Conservation (phyloP, 2,888 invertebrate species). For the Platerodrilus igneus region DNA sequence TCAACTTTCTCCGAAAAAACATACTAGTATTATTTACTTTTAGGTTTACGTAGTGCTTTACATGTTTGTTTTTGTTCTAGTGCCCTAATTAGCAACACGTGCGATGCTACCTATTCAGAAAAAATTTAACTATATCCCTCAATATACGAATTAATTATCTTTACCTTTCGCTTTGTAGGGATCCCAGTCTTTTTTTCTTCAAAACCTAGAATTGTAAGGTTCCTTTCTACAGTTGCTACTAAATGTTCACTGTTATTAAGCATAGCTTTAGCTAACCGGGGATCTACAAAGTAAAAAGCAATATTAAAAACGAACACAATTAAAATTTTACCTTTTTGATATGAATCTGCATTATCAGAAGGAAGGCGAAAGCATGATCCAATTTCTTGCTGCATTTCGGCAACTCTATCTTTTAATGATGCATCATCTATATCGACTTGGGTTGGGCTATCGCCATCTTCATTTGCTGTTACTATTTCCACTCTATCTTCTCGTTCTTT, state of each 20-base stretch:
- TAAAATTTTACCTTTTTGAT: conserved; percentile 15
- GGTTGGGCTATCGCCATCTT: conserved; percentile 47
- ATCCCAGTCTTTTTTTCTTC: conserved; percentile 41
- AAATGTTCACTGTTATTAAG: conserved; percentile 43
- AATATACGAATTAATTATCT: conserved; percentile 36
- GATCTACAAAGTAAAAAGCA: too few relatives aligned
- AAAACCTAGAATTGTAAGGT: conserved; percentile 45
- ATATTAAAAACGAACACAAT: conserved; percentile 12
- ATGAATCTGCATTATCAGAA: conserved; percentile 12
- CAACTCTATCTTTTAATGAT: conserved; percentile 47
- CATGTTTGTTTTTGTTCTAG: too few relatives aligned
- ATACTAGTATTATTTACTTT: too few relatives aligned
- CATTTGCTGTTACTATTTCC: conserved; percentile 46
- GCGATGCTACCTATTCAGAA: too few relatives aligned
- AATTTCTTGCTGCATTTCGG: conserved; percentile 50
- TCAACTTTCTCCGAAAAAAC: too few relatives aligned
- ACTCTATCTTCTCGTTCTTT: conserved; percentile 40
- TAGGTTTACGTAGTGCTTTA: too few relatives aligned
- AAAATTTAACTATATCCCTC: too few relatives aligned
- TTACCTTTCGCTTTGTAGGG: conserved; percentile 43
- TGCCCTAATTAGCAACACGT: too few relatives aligned
- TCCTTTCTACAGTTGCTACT: conserved; percentile 48
- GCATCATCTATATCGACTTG: conserved; percentile 47
- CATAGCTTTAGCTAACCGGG: conserved; percentile 35
- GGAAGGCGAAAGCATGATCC: conserved; percentile 30